Percentiles rank a stretch among this genome's conserved stretches.
These are phyloP conservation scores for Peromyscus leucopus DNA, from an alignment of 2,113 vertebrate genomes.

Conservation along the genomic window DNA sequence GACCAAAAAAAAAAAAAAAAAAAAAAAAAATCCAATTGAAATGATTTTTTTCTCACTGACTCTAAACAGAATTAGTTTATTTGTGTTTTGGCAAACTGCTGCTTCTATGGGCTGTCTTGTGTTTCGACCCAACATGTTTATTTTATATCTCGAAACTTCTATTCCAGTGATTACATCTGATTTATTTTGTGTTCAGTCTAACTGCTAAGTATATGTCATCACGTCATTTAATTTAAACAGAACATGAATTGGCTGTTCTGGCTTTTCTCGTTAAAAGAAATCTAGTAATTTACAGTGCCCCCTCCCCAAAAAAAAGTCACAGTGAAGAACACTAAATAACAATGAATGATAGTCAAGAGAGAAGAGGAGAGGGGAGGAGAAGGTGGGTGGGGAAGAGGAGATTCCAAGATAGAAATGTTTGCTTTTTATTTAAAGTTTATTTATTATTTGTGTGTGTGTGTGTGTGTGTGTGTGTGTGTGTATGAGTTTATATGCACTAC, in stretches of 20 bases:
- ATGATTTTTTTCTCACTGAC: constrained; percentile 66
- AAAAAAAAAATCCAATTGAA: constrained; percentile 55
- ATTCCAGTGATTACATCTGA: constrained; percentile 75
- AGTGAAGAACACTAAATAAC: constrained; percentile 66
- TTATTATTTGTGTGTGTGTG: background rate
- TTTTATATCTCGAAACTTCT: constrained; percentile 72
- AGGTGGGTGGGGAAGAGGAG: background rate
- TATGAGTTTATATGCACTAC: background rate
- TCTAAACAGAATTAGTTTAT: constrained; percentile 63
- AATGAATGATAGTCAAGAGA: constrained; percentile 38
- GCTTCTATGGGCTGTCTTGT: constrained; percentile 55
- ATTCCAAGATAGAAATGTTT: background rate
- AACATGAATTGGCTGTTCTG: constrained; percentile 75
- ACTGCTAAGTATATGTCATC: constrained; percentile 76
- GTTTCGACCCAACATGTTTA: constrained; percentile 65
- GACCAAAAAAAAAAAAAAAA: constrained; percentile 56
- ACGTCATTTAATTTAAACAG: constrained; percentile 82
- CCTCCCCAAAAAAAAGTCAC: constrained; percentile 20
- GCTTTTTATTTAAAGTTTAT: background rate
- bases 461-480: background rate
- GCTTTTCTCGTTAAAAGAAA: constrained; percentile 76
- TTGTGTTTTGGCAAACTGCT: constrained; percentile 62
- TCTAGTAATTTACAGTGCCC: constrained; percentile 69
- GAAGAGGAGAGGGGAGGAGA: too few species aligned
- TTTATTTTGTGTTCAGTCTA: constrained; percentile 77